These are phyloP conservation scores for Notospermus geniculatus DNA, from an alignment of 1,140 invertebrate species.

Conservation along the genomic window DNA sequence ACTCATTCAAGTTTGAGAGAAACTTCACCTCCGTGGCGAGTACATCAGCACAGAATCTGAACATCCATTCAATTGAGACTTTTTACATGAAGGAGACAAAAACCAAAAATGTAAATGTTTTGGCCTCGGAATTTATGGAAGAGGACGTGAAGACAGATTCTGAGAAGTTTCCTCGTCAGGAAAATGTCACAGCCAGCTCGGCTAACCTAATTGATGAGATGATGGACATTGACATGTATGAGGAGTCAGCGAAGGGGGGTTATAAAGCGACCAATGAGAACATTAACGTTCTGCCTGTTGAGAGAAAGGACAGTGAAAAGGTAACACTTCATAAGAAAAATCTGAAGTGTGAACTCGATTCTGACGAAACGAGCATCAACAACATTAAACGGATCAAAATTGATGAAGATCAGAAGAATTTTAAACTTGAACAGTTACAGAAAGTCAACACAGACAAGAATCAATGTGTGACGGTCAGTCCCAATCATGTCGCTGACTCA, in stretches of 20 bases:
- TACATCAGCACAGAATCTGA: not conserved
- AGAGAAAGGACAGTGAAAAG: slow-evolving; percentile 11
- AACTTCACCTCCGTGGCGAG: too few relatives aligned
- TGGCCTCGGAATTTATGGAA: slow-evolving; percentile 60
- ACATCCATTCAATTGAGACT: slow-evolving; percentile 54
- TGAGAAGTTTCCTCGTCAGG: slow-evolving; percentile 64
- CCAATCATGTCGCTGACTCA: too few relatives aligned
- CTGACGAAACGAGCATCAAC: slow-evolving; percentile 23
- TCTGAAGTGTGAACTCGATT: slow-evolving; percentile 3
- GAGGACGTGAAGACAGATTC: slow-evolving; percentile 64
- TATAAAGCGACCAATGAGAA: slow-evolving; percentile 21
- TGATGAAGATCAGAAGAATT: slow-evolving; percentile 46
- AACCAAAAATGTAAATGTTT: slow-evolving; percentile 66
- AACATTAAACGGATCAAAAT: slow-evolving; percentile 34
- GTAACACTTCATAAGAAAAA: not conserved
- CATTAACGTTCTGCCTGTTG: not conserved
- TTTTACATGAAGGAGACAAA: slow-evolving; percentile 66
- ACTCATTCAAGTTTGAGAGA: too few relatives aligned
- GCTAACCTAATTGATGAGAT: slow-evolving; percentile 11
- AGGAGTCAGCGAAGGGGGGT: slow-evolving; percentile 14
- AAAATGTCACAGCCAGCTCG: slow-evolving; percentile 9
- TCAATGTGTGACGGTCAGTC: too few relatives aligned
- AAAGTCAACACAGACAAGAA: slow-evolving; percentile 40
- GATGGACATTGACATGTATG: slow-evolving; percentile 25
- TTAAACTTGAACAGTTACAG: slow-evolving; percentile 41